Evolutionary conservation across 2,797 vertebrate species (phyloP).

Genomic region (Otus scops): DNA sequence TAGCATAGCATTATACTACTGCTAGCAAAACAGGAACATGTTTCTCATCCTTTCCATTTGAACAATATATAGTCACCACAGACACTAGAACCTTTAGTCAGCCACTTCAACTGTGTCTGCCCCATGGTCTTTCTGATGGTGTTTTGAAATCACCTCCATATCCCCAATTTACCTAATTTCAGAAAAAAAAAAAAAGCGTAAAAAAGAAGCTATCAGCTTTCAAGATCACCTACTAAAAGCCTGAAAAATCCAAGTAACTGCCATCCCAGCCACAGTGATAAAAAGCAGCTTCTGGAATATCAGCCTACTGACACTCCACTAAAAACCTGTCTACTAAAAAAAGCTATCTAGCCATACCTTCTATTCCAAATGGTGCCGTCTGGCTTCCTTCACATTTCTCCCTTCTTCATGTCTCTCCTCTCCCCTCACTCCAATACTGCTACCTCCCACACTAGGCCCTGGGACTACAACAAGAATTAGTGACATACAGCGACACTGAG

Average conservation of each 20-base stretch:
- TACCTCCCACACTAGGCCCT: neutral
- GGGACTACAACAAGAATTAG: neutral
- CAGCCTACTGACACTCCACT: neutral
- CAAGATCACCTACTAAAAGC: neutral
- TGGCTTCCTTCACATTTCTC: neutral
- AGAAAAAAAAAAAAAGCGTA: neutral
- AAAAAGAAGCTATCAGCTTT: neutral
- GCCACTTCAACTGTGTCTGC: neutral
- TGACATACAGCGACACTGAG: neutral
- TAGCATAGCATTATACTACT: neutral
- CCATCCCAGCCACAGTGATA: neutral
- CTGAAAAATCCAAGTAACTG: neutral
- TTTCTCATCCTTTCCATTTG: neutral
- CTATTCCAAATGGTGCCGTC: neutral
- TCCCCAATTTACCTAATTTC: neutral
- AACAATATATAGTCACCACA: neutral
- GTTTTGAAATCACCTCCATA: neutral
- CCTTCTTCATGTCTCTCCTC: neutral
- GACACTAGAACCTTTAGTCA: neutral
- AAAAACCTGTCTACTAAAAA: neutral
- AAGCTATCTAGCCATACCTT: neutral
- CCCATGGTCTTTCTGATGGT: neutral
- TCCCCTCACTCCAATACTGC: neutral
- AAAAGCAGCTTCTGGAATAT: neutral
- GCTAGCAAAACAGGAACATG: neutral